Percentiles rank a stretch among this genome's conserved stretches.
These are phyloP conservation scores for Heteromyza rotundicornis DNA, from an alignment of 2,888 invertebrate genomes.

Conservation along the genomic window DNA sequence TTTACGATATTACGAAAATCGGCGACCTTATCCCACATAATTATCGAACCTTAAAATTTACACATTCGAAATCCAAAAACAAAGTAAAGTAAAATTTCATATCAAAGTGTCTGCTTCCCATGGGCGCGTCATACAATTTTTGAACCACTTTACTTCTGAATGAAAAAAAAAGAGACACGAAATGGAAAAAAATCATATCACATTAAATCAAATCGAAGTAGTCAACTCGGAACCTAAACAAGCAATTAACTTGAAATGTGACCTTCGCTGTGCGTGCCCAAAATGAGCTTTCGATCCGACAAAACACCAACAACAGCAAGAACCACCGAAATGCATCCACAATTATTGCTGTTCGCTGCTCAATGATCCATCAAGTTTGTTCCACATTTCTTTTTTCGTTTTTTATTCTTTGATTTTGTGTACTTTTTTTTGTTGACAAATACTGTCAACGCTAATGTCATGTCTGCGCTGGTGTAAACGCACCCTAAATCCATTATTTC, in stretches of 20 bases:
- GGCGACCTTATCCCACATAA: conserved; percentile 14
- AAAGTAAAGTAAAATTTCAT: background rate
- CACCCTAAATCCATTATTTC: background rate
- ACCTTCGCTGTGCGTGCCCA: conserved; percentile 5
- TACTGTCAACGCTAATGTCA: too few relatives aligned
- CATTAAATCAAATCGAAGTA: background rate
- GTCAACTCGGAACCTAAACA: background rate
- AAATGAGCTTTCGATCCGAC: background rate
- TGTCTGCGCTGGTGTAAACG: background rate
- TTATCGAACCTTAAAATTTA: conserved; percentile 5
- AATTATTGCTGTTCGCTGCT: background rate
- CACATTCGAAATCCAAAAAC: background rate
- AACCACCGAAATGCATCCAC: background rate
- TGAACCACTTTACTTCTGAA: too few relatives aligned
- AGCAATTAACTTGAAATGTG: background rate
- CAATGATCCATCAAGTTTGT: conserved; percentile 32
- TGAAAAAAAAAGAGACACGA: too few relatives aligned
- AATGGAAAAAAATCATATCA: background rate
- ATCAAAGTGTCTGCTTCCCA: conserved; percentile 13
- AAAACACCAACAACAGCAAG: background rate
- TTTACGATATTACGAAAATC: too few relatives aligned
- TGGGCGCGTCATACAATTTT: conserved; percentile 17
- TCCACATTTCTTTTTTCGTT: conserved; percentile 23
- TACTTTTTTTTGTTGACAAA: background rate
- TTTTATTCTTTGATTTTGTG: background rate